Base-by-base conservation (phyloP, 2,888 invertebrate genomes). In the Dysmachus trigonus region DNA sequence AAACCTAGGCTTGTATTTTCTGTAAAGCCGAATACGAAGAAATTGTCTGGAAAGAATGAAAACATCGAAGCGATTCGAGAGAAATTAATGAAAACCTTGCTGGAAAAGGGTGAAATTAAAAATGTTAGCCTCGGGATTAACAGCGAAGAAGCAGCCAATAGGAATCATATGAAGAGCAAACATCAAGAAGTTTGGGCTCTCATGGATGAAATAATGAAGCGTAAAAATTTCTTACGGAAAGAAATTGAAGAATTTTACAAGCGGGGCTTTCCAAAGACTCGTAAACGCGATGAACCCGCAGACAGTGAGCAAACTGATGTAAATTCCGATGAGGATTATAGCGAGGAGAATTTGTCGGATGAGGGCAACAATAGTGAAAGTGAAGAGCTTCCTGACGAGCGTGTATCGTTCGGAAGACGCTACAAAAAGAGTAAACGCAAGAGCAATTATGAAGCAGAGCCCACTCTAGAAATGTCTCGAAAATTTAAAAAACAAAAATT, bases 141-240 rank as follows among this genome's bases (percentile, higher is more conserved):
- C 5, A 82, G 81, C 62, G 81, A 82, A 62, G 81, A 82, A 35
- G 33, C 18, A 4, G 33, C 8, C 2, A 31, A 62, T 31, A 82
- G 33, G 18, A 53, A 33, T 6, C 53, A 62, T 10, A 15, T 82
- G 81, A 27, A 82, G 3, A 27, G 35, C 15, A 82, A 82, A 35
- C 81, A 82, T 10, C 18, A 82, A 62, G 81, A 82, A 62, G 53
- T 82, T 1, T 82, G 81, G 81, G 81, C n/a, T 3, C 22, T 82
- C 13, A 22, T 82, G 30, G 81, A 82, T 47, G 81, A 53, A 62
- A 31, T 82, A 10, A 35, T 33, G 15, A 62, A 53, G n/a, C 53
- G 81, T 22, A 82, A 62, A 33, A 18, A 82, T 62, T 15, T 18
- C 10, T 18, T 82, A 10, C 41, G 47, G 15, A 47, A 77, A 22